Percentiles rank a stretch among this genome's conserved stretches.
phyloP scores from a whole-genome alignment of 2,113 vertebrate genomes.

The Mesitornis unicolor region DNA sequence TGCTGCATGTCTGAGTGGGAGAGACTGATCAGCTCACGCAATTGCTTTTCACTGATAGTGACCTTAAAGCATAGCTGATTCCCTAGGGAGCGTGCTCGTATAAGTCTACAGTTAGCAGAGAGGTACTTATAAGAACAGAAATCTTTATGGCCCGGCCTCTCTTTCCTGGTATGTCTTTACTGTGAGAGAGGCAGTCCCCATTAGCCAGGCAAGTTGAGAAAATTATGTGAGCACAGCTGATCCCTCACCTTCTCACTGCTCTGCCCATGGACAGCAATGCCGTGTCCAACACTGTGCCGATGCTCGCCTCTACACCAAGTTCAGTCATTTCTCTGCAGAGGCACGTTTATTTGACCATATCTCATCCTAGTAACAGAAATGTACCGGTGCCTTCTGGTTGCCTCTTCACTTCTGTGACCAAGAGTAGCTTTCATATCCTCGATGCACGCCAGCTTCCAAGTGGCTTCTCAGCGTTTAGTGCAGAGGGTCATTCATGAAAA shows the following conservation, averaged over 20 bases:
- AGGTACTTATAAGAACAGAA: background rate
- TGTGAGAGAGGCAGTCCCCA: background rate
- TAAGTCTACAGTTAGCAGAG: background rate
- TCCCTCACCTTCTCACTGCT: background rate
- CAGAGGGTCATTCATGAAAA: background rate
- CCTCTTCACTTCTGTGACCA: background rate
- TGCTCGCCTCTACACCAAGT: rapidly evolving
- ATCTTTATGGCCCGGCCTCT: background rate
- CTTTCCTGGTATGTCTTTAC: background rate
- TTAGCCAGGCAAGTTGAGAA: background rate
- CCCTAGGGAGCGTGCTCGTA: rapidly evolving
- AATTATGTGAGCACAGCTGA: background rate
- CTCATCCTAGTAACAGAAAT: background rate
- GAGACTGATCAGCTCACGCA: background rate
- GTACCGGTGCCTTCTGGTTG: background rate
- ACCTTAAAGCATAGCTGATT: background rate
- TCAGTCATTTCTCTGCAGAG: background rate
- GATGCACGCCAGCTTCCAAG: background rate
- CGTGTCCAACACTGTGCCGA: rapidly evolving
- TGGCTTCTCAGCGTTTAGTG: background rate
- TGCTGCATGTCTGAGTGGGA: background rate
- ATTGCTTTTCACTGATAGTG: background rate
- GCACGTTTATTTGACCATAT: rapidly evolving
- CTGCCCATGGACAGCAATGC: rapidly evolving
- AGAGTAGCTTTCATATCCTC: background rate